Conservation (phyloP, 2,113 vertebrate genomes). For the Sminthopsis crassicaudata region DNA sequence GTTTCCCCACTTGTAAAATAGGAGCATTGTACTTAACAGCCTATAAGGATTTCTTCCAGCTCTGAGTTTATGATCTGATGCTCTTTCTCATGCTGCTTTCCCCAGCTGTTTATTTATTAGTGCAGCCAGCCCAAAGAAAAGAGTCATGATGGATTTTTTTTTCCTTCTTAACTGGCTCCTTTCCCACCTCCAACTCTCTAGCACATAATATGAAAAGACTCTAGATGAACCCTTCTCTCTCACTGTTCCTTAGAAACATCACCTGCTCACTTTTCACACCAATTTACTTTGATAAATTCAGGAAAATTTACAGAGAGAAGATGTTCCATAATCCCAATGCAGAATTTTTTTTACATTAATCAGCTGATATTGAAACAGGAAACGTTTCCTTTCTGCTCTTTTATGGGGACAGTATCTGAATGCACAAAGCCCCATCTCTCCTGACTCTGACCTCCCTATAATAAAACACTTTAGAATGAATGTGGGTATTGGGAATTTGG, state of each 20-base stretch:
- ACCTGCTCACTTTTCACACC: neutral
- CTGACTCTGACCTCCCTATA: neutral
- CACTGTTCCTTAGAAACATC: neutral
- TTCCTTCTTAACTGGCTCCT: neutral
- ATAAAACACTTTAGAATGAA: neutral
- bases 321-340: neutral
- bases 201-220: neutral
- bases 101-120: neutral
- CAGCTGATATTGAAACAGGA: neutral
- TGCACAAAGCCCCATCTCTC: neutral
- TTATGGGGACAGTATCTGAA: neutral
- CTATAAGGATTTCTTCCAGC: neutral
- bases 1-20: neutral
- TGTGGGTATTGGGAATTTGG: conserved; percentile 1
- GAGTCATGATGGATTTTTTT: neutral
- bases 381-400: neutral
- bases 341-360: neutral
- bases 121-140: neutral
- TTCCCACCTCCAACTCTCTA: neutral
- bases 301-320: neutral
- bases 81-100: neutral
- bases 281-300: neutral
- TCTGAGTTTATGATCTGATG: neutral
- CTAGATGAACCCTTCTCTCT: neutral
- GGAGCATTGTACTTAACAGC: neutral